Evolutionary conservation across 2,888 invertebrate species (phyloP).

Genomic region (Lasioglossum malachurum): DNA sequence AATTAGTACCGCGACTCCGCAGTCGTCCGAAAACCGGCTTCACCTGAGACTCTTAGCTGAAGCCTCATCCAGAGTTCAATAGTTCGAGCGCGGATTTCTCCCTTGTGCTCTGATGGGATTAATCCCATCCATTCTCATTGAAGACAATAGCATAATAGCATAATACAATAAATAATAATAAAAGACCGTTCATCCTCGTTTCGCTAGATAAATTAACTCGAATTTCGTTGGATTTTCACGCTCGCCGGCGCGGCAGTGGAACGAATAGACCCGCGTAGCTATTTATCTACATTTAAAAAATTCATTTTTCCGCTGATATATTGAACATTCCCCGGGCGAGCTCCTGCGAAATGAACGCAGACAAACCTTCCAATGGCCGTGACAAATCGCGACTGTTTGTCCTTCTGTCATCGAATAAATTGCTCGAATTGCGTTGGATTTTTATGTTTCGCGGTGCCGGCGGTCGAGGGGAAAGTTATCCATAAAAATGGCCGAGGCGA

Average conservation of each 20-base stretch:
- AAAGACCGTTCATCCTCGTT: not conserved
- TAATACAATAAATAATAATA: too few relatives aligned
- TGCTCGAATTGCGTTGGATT: not conserved
- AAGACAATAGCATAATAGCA: not conserved
- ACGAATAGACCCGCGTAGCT: not conserved
- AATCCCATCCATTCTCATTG: not conserved
- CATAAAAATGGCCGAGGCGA: not conserved
- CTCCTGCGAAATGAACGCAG: not conserved
- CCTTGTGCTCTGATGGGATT: not conserved
- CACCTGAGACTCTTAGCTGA: not conserved
- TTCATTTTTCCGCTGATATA: not conserved
- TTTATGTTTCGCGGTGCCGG: not conserved
- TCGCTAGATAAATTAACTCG: not conserved
- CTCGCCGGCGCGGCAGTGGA: too few relatives aligned
- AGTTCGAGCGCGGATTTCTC: not conserved
- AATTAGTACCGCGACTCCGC: not conserved
- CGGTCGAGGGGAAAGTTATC: not conserved
- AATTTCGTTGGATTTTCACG: not conserved
- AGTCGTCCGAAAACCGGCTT: not conserved
- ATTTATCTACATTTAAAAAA: not conserved
- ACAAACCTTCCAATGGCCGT: not conserved
- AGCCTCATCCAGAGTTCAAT: not conserved
- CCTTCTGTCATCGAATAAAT: not conserved
- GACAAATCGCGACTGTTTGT: not conserved
- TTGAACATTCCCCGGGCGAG: not conserved